A percentile compares a stretch with the other conserved stretches of the same genome.
These are phyloP conservation scores for Drosophila willistoni DNA, from an alignment of 1,140 invertebrate species.

Conservation along the genomic window DNA sequence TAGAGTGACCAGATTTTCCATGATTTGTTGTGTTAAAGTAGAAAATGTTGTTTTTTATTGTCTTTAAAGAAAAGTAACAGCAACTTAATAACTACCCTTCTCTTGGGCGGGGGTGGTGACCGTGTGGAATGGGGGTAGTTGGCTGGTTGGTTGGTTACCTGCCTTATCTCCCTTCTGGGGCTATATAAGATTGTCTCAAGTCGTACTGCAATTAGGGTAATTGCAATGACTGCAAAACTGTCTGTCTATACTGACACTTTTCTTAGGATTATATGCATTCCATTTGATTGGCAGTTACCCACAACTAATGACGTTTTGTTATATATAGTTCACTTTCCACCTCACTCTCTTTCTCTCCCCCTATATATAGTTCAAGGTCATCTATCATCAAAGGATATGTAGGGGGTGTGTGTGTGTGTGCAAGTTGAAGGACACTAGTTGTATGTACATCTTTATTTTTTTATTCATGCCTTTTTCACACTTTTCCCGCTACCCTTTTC, in stretches of 20 bases:
- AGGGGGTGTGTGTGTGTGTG: neutral
- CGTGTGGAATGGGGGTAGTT: neutral
- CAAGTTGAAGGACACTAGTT: slow-evolving; percentile 48
- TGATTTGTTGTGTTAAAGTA: no score
- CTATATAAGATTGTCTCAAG: slow-evolving; percentile 10
- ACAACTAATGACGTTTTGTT: slow-evolving; percentile 57
- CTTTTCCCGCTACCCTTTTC: neutral
- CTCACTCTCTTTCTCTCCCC: no score
- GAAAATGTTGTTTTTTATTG: no score
- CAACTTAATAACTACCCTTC: slow-evolving; percentile 34
- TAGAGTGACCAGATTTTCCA: slow-evolving; percentile 34
- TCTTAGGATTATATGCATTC: neutral
- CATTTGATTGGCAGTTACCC: slow-evolving; percentile 45
- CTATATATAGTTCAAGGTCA: slow-evolving; percentile 61
- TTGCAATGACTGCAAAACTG: slow-evolving; percentile 45
- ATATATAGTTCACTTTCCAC: slow-evolving; percentile 35
- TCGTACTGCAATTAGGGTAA: slow-evolving; percentile 62
- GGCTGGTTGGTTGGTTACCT: slow-evolving; percentile 19
- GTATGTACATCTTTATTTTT: neutral
- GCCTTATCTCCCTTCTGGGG: slow-evolving; percentile 38
- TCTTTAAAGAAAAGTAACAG: slow-evolving; percentile 25
- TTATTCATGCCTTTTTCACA: neutral
- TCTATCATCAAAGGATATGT: slow-evolving; percentile 18
- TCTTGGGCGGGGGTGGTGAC: neutral
- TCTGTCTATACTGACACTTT: neutral